Evolutionary conservation across 2,888 invertebrate species (phyloP).

Genomic region (Lycia hirtaria): DNA sequence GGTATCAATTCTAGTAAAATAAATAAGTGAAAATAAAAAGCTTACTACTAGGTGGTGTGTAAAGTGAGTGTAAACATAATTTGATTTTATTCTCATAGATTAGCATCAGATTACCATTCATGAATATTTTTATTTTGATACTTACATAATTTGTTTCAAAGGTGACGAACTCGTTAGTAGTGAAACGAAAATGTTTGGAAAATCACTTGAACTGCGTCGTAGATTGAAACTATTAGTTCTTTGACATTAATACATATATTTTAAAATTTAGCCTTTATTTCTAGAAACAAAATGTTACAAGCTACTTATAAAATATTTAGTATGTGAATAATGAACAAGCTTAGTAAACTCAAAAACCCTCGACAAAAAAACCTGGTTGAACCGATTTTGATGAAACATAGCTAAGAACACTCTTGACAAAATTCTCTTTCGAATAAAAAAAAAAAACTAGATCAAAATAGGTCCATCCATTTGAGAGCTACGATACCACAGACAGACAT

Average conservation of each 20-base stretch:
- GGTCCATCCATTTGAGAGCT: too few relatives aligned
- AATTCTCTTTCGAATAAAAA: too few relatives aligned
- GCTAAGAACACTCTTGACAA: too few relatives aligned
- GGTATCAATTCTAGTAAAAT: background rate
- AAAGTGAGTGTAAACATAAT: background rate
- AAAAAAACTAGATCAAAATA: too few relatives aligned
- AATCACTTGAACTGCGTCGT: slow-evolving; percentile 5
- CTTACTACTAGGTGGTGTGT: background rate
- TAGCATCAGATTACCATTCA: slow-evolving; percentile 22
- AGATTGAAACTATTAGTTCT: background rate
- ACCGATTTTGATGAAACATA: too few relatives aligned
- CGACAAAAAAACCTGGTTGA: too few relatives aligned
- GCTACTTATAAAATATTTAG: too few relatives aligned
- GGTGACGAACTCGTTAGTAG: slow-evolving; percentile 17
- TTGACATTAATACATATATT: background rate
- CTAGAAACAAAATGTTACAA: too few relatives aligned
- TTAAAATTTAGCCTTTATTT: too few relatives aligned
- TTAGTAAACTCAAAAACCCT: too few relatives aligned
- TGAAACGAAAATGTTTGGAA: background rate
- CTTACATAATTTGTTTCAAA: slow-evolving; percentile 1
- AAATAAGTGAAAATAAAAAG: background rate
- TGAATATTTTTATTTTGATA: slow-evolving; percentile 21
- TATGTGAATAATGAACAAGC: too few relatives aligned
- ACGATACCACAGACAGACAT: too few relatives aligned
- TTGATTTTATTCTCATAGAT: slow-evolving; percentile 20